A percentile compares a stretch with the other conserved stretches of the same genome.
Evolutionary conservation across 2,888 invertebrate genomes (phyloP).

Genomic region (Rhagonycha lutea): DNA sequence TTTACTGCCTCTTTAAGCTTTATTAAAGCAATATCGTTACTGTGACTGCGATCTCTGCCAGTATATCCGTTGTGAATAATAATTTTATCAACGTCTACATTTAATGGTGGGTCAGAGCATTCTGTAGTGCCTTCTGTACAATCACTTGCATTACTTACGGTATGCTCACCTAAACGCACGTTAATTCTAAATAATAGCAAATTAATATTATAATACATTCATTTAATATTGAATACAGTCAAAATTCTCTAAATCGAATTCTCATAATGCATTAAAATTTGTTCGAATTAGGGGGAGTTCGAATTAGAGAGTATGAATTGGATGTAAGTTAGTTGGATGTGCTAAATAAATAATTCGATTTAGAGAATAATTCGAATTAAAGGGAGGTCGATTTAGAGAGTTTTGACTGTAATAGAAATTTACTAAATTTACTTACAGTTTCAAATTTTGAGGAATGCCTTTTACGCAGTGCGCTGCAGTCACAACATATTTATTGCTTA

Average conservation of each 20-base stretch:
- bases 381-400: too few relatives aligned
- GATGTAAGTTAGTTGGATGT: too few relatives aligned
- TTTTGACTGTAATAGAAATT: too few relatives aligned
- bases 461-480: conserved; percentile 78
- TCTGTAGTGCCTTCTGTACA: conserved; percentile 51
- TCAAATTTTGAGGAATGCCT: conserved; percentile 66
- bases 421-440: conserved; percentile 59
- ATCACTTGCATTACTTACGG: conserved; percentile 60
- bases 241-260: too few relatives aligned
- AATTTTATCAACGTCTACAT: not conserved
- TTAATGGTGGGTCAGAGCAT: not conserved
- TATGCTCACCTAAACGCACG: conserved; percentile 63
- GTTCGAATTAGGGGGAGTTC: too few relatives aligned
- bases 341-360: too few relatives aligned
- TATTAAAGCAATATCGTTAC: conserved; percentile 74
- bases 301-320: too few relatives aligned
- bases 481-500: conserved; percentile 68
- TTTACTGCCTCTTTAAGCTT: conserved; percentile 60
- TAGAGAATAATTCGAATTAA: too few relatives aligned
- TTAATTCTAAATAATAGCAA: not conserved
- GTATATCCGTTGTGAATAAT: not conserved
- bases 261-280: too few relatives aligned
- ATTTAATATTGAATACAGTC: too few relatives aligned
- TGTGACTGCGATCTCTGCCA: not conserved
- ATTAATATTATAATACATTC: too few relatives aligned